A percentile compares a stretch with the other conserved stretches of the same genome.
phyloP scores from a whole-genome alignment of 2,797 vertebrate genomes.

The Rhynchotus rufescens region DNA sequence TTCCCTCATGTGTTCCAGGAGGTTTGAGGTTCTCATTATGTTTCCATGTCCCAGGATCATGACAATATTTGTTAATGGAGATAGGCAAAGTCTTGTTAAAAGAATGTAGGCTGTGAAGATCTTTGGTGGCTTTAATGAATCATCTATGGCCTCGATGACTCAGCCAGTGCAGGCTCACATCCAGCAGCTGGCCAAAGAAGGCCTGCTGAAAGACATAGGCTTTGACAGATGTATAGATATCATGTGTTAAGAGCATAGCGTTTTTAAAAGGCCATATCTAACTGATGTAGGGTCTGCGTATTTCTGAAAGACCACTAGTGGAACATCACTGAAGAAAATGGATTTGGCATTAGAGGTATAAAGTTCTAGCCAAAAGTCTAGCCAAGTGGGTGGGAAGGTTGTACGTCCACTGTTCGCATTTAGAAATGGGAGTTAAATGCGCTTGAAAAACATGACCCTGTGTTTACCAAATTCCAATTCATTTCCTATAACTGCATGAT shows the following conservation, averaged over 20 bases:
- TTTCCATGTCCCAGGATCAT: not conserved
- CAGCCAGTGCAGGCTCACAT: constrained; percentile 20
- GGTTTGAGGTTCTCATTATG: not conserved
- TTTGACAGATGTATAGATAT: not conserved
- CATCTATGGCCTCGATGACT: constrained; percentile 23
- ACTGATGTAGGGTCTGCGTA: accelerated
- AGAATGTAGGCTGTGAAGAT: constrained; percentile 3
- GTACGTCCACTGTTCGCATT: not conserved
- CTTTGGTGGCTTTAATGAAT: constrained; percentile 21
- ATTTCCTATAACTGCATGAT: not conserved
- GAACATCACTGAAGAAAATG: not conserved
- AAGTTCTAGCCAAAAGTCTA: not conserved
- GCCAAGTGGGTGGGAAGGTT: not conserved
- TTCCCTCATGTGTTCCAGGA: not conserved
- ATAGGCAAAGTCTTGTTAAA: not conserved
- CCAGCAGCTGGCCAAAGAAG: constrained; percentile 3
- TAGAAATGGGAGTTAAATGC: not conserved
- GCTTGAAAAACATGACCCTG: not conserved
- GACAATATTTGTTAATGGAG: not conserved
- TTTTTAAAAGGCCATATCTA: not conserved
- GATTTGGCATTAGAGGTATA: not conserved
- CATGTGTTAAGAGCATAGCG: accelerated
- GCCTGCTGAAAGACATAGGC: not conserved
- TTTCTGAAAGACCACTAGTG: not conserved
- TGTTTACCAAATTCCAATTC: not conserved